These are phyloP conservation scores for Propithecus deckenii DNA, from an alignment of 2,797 vertebrate genomes.

Conservation along the genomic window DNA sequence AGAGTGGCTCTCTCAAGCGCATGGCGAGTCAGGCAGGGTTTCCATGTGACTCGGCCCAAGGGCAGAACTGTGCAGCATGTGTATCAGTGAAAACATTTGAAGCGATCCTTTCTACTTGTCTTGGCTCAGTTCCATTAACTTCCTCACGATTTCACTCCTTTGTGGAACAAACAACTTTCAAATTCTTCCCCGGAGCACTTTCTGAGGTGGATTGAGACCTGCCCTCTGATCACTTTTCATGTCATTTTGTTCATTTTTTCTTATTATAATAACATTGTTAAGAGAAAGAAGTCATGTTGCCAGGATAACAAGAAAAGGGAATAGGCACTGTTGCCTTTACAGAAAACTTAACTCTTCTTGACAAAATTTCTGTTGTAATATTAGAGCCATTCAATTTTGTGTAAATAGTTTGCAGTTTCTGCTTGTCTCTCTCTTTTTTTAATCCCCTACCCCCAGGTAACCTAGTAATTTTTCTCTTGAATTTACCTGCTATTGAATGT, in stretches of 20 bases:
- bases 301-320: not conserved
- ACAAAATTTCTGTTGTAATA: not conserved
- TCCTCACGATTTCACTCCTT: not conserved
- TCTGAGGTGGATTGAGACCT: not conserved
- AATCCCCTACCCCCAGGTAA: fast-evolving
- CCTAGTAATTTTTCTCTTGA: not conserved
- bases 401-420: not conserved
- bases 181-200: not conserved
- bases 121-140: not conserved
- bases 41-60: no score
- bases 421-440: not conserved
- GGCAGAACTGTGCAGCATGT: not conserved
- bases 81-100: not conserved
- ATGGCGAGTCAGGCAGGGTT: no score
- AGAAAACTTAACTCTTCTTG: not conserved
- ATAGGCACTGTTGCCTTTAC: not conserved
- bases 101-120: not conserved
- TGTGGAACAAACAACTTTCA: not conserved
- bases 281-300: not conserved
- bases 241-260: not conserved
- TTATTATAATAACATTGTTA: not conserved
- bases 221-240: not conserved
- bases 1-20: fast-evolving
- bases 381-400: not conserved
- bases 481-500: not conserved